Percentiles rank a stretch among this genome's conserved stretches.
Evolutionary conservation across 2,113 vertebrate species (phyloP).

Genomic region (Syngnathus floridae): DNA sequence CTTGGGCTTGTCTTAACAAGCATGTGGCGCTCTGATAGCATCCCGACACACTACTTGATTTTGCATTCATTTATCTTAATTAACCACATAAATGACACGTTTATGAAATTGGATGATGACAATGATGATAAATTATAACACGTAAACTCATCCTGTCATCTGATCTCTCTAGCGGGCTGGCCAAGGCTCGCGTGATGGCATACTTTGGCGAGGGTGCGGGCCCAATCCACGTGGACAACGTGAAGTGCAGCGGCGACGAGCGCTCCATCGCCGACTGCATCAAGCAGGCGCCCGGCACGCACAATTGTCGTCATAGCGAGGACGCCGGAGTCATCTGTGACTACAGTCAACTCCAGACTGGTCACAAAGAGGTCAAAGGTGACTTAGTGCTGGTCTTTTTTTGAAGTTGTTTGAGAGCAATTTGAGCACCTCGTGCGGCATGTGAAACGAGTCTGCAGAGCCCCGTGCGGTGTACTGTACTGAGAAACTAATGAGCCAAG

Average conservation of each 20-base stretch:
- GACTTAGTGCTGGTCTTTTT: constrained; percentile 12
- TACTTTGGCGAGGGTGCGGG: constrained; percentile 94
- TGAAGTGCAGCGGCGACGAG: constrained; percentile 85
- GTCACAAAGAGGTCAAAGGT: constrained; percentile 74
- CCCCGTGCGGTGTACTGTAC: constrained; percentile 7
- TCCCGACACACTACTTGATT: too few species aligned
- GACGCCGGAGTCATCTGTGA: constrained; percentile 94
- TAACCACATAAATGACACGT: too few species aligned
- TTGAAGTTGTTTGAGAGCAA: neutral
- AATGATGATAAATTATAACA: neutral
- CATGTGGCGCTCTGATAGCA: too few species aligned
- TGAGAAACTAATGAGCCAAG: constrained; percentile 28
- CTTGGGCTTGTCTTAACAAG: too few species aligned
- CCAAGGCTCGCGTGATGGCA: constrained; percentile 88
- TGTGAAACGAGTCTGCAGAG: neutral
- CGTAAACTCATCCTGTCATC: neutral
- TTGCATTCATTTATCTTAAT: too few species aligned
- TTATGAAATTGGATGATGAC: neutral
- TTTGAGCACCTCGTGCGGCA: neutral
- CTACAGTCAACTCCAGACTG: constrained; percentile 67
- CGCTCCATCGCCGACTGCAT: constrained; percentile 83
- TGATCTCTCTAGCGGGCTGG: constrained; percentile 70
- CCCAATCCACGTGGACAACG: constrained; percentile 87
- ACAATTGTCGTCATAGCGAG: constrained; percentile 95
- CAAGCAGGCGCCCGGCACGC: constrained; percentile 82